Percentiles rank a stretch among this genome's conserved stretches.
Conservation (phyloP, 53 echinoderm and acorn worm genomes). For the Stichopus horrens region DNA sequence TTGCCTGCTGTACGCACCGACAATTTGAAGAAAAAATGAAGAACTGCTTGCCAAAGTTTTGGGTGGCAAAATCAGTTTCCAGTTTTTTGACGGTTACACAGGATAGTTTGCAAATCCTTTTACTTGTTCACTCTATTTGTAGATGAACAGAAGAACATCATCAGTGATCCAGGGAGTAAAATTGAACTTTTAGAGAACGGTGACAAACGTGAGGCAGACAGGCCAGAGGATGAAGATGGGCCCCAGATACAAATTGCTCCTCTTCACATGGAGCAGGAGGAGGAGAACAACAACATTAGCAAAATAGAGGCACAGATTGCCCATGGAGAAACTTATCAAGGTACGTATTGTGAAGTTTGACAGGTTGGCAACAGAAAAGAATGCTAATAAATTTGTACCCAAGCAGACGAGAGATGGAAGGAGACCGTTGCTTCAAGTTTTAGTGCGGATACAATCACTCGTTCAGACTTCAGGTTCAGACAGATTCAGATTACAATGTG, state of each 20-base stretch:
- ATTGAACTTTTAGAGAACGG: slow-evolving; percentile 22
- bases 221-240: slow-evolving; percentile 19
- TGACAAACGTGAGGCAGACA: slow-evolving; percentile 28
- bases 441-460: too few species aligned
- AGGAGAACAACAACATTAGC: slow-evolving; percentile 19
- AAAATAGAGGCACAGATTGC: background rate
- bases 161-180: slow-evolving; percentile 29
- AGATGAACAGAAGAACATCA: slow-evolving; percentile 15
- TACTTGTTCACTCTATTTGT: background rate
- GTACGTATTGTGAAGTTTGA: background rate
- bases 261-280: background rate
- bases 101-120: too few species aligned
- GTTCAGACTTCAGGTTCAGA: too few species aligned
- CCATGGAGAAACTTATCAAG: slow-evolving; percentile 28
- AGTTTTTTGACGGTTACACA: too few species aligned
- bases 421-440: too few species aligned
- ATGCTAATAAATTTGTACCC: too few species aligned
- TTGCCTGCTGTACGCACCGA: too few species aligned
- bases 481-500: too few species aligned
- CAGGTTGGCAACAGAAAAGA: background rate
- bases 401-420: too few species aligned
- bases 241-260: background rate
- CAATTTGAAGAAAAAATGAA: too few species aligned
- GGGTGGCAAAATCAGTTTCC: too few species aligned
- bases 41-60: too few species aligned